A percentile compares a stretch with the other conserved stretches of the same genome.
Conservation (phyloP, 2,113 vertebrate species). For the Grallaria varia region DNA sequence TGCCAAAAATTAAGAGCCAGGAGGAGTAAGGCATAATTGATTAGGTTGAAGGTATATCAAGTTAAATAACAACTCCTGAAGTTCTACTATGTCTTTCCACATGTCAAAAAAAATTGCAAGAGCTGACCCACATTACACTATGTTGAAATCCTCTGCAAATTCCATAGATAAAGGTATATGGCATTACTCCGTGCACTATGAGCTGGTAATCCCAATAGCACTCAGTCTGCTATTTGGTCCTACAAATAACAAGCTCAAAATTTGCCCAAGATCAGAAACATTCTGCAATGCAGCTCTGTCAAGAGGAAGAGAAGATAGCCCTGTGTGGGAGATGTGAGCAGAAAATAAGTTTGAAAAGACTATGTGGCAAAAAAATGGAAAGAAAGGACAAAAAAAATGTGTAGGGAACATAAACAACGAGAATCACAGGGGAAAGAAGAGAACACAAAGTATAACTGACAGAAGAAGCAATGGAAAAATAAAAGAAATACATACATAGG, state of each 20-base stretch:
- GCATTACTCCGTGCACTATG: neutral
- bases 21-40: neutral
- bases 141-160: neutral
- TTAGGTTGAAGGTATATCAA: neutral
- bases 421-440: neutral
- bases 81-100: neutral
- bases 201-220: accelerated
- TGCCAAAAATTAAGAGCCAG: neutral
- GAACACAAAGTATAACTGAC: neutral
- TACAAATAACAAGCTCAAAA: neutral
- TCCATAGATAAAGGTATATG: neutral
- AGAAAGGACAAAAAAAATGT: neutral
- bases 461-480: neutral
- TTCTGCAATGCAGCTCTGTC: neutral
- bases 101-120: neutral
- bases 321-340: neutral
- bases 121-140: neutral
- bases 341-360: neutral
- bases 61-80: neutral
- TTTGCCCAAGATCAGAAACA: neutral
- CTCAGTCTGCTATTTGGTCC: neutral
- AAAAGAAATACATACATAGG: neutral
- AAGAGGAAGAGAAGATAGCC: neutral
- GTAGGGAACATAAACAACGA: neutral
- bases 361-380: neutral